Conservation (phyloP, 2,113 vertebrate species). For the Cololabis saira region DNA sequence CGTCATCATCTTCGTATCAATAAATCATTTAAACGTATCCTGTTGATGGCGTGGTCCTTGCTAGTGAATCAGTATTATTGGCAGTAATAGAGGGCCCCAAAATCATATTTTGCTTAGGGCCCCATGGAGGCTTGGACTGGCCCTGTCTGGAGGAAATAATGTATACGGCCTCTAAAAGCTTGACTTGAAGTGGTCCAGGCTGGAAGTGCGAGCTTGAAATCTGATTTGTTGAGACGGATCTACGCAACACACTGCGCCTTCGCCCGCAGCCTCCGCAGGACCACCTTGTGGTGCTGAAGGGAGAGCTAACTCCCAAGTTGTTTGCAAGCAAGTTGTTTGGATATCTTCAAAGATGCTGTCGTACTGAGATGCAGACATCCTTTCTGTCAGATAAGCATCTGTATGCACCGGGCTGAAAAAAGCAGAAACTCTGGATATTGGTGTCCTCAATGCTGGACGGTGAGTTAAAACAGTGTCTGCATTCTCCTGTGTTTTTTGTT, state of each 20-base stretch:
- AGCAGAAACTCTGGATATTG: slow-evolving; percentile 82
- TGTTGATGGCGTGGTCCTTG: too few relatives aligned
- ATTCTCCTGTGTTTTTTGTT: neutral
- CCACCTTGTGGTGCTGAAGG: slow-evolving; percentile 68
- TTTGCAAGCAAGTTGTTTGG: slow-evolving; percentile 82
- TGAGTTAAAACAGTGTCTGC: slow-evolving; percentile 30
- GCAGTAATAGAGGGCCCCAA: too few relatives aligned
- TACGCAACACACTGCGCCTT: too few relatives aligned
- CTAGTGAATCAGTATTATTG: too few relatives aligned
- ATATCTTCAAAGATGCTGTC: slow-evolving; percentile 80
- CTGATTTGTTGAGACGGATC: slow-evolving; percentile 66
- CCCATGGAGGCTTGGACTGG: too few relatives aligned
- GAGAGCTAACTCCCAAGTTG: slow-evolving; percentile 83
- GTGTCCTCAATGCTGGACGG: slow-evolving; percentile 83
- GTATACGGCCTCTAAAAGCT: too few relatives aligned
- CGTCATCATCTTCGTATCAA: too few relatives aligned
- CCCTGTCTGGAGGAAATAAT: too few relatives aligned
- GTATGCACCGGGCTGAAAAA: slow-evolving; percentile 85
- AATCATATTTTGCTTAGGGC: too few relatives aligned
- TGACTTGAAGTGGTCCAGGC: too few relatives aligned
- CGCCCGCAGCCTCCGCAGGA: too few relatives aligned
- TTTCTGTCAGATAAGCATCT: slow-evolving; percentile 82
- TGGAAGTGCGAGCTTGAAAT: neutral
- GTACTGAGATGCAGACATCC: slow-evolving; percentile 84
- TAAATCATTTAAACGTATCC: too few relatives aligned